A percentile compares a stretch with the other conserved stretches of the same genome.
These are phyloP conservation scores for Gadus macrocephalus DNA, from an alignment of 2,113 vertebrate genomes.

Conservation along the genomic window DNA sequence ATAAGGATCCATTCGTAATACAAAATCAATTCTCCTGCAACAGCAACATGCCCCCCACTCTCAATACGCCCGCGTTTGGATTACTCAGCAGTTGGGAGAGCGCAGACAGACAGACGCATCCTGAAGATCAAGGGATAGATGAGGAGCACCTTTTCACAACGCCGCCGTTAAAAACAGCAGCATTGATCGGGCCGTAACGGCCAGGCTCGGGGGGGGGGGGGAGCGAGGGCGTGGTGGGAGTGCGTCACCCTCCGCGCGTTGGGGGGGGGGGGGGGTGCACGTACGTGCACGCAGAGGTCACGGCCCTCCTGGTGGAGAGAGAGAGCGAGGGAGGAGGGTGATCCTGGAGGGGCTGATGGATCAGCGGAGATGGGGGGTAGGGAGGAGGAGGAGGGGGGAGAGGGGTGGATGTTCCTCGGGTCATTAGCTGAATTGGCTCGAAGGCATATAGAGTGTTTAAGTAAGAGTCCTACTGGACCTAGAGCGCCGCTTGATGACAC, in stretches of 20 bases:
- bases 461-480: neutral
- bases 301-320: neutral
- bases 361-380: too few species aligned
- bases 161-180: conserved; percentile 28
- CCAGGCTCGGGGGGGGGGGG: neutral
- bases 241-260: neutral
- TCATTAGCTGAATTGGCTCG: neutral
- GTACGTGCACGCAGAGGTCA: neutral
- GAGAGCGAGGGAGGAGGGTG: too few species aligned
- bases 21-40: conserved; percentile 18
- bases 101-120: neutral
- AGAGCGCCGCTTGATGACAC: too few species aligned
- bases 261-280: neutral
- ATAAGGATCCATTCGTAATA: neutral
- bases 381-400: neutral
- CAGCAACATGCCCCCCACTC: conserved; percentile 1
- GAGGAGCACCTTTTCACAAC: conserved; percentile 33
- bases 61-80: conserved; percentile 1
- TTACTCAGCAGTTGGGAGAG: conserved; percentile 12
- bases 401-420: neutral
- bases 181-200: conserved; percentile 11
- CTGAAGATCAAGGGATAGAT: neutral
- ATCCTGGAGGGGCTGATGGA: too few species aligned
- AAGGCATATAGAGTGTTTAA: neutral
- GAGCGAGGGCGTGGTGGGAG: neutral